phyloP scores from a whole-genome alignment of 2,888 invertebrate species.

The Cosmia trapezina region DNA sequence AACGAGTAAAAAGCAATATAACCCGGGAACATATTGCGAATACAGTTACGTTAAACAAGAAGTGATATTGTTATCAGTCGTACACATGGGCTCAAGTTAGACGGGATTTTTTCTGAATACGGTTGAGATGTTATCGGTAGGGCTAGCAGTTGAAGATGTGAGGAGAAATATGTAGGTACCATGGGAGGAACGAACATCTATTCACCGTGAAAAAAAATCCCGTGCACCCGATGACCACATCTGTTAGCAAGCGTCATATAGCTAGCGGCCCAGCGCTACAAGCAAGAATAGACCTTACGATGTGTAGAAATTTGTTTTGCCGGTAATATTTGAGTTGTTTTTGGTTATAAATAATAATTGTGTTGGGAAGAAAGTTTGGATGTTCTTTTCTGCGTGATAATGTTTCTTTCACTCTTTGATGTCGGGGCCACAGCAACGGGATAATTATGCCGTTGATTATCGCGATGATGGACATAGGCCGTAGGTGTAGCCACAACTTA shows the following conservation, averaged over 20 bases:
- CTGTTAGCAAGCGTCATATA: too few species aligned
- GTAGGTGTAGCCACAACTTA: too few species aligned
- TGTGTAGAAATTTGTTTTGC: too few species aligned
- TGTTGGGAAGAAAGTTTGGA: not conserved
- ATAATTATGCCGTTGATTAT: too few species aligned
- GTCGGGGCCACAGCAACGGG: too few species aligned
- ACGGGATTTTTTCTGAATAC: conserved; percentile 46
- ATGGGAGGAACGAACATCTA: too few species aligned
- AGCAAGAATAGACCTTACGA: too few species aligned
- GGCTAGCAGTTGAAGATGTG: conserved; percentile 2
- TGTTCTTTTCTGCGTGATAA: not conserved
- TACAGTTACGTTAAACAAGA: conserved; percentile 60
- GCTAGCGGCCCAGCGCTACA: too few species aligned
- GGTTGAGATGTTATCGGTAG: conserved; percentile 25
- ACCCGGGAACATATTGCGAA: conserved; percentile 73
- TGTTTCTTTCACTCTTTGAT: not conserved
- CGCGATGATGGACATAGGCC: too few species aligned
- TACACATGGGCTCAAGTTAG: conserved; percentile 61
- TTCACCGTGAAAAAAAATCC: too few species aligned
- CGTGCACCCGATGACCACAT: too few species aligned
- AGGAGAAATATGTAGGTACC: conserved; percentile 8
- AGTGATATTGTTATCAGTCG: conserved; percentile 69
- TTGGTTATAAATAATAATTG: not conserved
- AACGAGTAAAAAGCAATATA: conserved; percentile 72
- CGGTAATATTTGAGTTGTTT: too few species aligned